Conservation (phyloP, 2,113 vertebrate genomes). For the Phoenicopterus ruber region DNA sequence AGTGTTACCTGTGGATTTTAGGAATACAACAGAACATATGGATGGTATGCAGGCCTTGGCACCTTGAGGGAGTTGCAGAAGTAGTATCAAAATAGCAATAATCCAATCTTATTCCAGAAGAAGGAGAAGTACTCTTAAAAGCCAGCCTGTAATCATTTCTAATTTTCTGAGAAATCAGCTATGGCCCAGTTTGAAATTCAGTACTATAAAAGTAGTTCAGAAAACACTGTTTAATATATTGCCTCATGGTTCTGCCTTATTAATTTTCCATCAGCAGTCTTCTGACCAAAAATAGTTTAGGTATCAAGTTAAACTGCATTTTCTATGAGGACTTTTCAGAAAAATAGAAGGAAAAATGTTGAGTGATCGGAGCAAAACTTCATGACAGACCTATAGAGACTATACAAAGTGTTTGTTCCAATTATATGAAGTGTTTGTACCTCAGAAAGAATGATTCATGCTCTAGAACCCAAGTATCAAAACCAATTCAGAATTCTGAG, state of each 20-base stretch:
- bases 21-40: background rate
- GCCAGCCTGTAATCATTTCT: background rate
- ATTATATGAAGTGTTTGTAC: background rate
- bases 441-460: background rate
- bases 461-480: background rate
- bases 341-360: background rate
- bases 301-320: background rate
- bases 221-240: background rate
- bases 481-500: background rate
- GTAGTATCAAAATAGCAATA: background rate
- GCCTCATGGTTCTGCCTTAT: background rate
- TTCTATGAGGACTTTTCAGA: background rate
- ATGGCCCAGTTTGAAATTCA: background rate
- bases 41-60: background rate
- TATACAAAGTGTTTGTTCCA: background rate
- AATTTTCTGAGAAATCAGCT: background rate
- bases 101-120: background rate
- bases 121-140: background rate
- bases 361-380: background rate
- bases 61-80: background rate
- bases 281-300: background rate
- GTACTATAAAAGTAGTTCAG: background rate
- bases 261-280: background rate
- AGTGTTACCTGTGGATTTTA: background rate
- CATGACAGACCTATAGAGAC: background rate